Evolutionary conservation across 2,888 invertebrate genomes (phyloP).

Genomic region (Ophion costatus): DNA sequence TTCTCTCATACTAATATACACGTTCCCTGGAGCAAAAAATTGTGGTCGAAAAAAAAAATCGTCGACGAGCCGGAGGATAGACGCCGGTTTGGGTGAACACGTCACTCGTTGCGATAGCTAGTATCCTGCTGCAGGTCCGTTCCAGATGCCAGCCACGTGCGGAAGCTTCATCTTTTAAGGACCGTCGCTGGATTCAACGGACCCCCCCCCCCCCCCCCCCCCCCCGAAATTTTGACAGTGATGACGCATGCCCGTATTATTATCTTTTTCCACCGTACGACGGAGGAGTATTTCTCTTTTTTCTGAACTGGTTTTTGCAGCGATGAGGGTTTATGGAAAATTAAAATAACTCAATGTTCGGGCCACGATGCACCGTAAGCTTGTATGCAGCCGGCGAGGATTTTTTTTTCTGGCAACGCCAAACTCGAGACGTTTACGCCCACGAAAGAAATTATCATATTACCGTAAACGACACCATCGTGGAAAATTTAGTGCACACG

Average conservation of each 20-base stretch:
- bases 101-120: conserved; percentile 31
- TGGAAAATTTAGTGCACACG: conserved; percentile 32
- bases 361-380: neutral
- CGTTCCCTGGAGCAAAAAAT: neutral
- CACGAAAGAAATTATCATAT: conserved; percentile 41
- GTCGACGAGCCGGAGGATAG: conserved; percentile 6
- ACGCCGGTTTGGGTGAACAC: conserved; percentile 21
- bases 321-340: neutral
- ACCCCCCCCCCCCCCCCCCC: neutral
- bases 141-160: conserved; percentile 61
- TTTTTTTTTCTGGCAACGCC: conserved; percentile 1
- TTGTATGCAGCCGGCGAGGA: conserved; percentile 3
- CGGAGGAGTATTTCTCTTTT: neutral
- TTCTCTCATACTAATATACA: conserved; percentile 25
- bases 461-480: conserved; percentile 50
- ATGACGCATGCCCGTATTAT: conserved; percentile 23
- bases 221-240: conserved; percentile 20
- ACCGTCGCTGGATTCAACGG: conserved; percentile 35
- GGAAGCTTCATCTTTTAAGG: conserved; percentile 44
- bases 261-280: neutral
- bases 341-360: conserved; percentile 22
- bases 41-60: conserved; percentile 36
- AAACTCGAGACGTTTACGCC: conserved; percentile 37
- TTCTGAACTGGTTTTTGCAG: conserved; percentile 13
- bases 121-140: conserved; percentile 17